Percentiles rank a stretch among this genome's conserved stretches.
phyloP scores from a whole-genome alignment of 2,113 vertebrate genomes.

The Salvelinus fontinalis region DNA sequence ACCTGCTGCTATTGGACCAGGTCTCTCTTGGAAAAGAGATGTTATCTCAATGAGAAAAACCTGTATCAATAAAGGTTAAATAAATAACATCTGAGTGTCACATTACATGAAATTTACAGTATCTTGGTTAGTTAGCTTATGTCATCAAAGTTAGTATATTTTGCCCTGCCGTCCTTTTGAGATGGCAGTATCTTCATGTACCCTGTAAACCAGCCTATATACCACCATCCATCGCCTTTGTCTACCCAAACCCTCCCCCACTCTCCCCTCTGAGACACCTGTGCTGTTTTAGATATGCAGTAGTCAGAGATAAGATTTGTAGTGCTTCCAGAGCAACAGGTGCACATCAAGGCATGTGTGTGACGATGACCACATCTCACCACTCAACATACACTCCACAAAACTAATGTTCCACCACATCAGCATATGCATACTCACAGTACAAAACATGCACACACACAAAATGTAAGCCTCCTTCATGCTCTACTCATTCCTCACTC shows the following conservation, averaged over 20 bases:
- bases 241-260: background rate
- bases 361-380: background rate
- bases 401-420: background rate
- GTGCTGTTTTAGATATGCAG: constrained; percentile 43
- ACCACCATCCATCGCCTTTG: background rate
- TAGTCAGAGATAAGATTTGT: constrained; percentile 49
- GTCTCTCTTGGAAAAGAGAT: too few relatives aligned
- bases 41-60: too few relatives aligned
- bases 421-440: background rate
- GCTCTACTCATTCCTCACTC: background rate
- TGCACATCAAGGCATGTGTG: constrained; percentile 49
- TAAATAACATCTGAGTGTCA: too few relatives aligned
- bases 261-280: constrained; percentile 56
- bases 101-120: too few relatives aligned
- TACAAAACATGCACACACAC: background rate
- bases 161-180: too few relatives aligned
- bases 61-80: too few relatives aligned
- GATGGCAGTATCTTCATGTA: too few relatives aligned
- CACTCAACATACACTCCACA: background rate
- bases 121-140: too few relatives aligned
- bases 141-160: too few relatives aligned
- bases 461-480: background rate
- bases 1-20: too few relatives aligned
- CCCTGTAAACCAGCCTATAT: too few relatives aligned
- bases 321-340: constrained; percentile 55